Evolutionary conservation across 2,797 vertebrate species (phyloP).

Genomic region (Tangara arthus): DNA sequence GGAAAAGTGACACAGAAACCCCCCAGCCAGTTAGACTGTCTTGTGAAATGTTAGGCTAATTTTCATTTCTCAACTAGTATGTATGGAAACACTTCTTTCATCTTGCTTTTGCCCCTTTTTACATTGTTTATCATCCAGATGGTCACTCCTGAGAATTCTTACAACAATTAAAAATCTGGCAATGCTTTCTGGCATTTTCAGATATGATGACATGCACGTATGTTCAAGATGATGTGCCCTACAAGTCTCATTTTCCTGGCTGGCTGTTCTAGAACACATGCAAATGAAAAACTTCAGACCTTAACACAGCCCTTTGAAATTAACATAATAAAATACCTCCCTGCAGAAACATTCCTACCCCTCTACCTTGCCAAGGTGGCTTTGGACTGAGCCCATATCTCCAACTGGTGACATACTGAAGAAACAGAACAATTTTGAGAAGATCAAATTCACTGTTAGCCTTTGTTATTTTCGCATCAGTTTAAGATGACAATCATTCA

Average conservation of each 20-base stretch:
- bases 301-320: not conserved
- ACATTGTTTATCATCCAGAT: not conserved
- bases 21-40: not conserved
- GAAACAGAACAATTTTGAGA: not conserved
- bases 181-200: constrained; percentile 18
- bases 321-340: not conserved
- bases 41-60: not conserved
- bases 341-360: not conserved
- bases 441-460: not conserved
- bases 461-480: not conserved
- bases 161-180: not conserved
- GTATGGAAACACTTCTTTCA: not conserved
- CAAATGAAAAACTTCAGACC: not conserved
- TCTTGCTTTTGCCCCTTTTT: not conserved
- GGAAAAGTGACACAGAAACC: not conserved
- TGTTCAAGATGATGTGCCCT: not conserved
- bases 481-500: not conserved
- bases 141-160: not conserved
- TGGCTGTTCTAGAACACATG: not conserved
- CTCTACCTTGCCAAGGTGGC: not conserved
- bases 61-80: not conserved
- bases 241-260: not conserved
- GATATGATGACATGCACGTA: not conserved
- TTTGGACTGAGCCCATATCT: not conserved
- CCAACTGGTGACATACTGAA: not conserved